Conservation (phyloP, 2,797 vertebrate species). For the Agapornis canus region DNA sequence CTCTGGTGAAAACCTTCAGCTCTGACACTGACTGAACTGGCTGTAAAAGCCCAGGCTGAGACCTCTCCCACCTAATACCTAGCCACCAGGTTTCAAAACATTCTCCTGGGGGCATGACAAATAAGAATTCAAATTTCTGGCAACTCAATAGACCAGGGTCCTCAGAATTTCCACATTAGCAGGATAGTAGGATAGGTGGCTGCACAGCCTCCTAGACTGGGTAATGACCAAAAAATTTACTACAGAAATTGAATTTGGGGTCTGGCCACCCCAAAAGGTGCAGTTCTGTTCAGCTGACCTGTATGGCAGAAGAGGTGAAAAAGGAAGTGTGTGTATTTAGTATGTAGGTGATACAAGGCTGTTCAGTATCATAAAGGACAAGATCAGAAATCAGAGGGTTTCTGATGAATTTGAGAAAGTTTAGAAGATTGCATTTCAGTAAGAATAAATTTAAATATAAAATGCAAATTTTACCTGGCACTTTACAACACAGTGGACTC, state of each 20-base stretch:
- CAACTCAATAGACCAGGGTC: background rate
- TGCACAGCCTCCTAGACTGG: background rate
- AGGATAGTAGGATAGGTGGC: background rate
- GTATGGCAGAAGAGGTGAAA: background rate
- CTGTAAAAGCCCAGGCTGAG: background rate
- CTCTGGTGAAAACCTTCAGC: background rate
- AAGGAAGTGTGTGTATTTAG: background rate
- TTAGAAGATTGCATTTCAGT: background rate
- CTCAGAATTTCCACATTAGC: background rate
- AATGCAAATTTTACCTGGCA: background rate
- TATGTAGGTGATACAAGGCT: background rate
- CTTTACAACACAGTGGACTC: accelerated
- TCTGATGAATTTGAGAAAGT: background rate
- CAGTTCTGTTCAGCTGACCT: background rate
- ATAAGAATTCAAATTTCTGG: background rate
- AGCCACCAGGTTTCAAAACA: background rate
- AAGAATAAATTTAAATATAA: background rate
- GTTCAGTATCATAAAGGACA: background rate
- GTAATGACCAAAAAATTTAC: background rate
- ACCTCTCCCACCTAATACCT: background rate
- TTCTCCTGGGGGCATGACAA: background rate
- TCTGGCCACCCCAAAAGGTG: background rate
- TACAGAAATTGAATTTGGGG: background rate
- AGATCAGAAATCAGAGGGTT: background rate
- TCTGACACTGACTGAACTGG: background rate